Percentiles rank a stretch among this genome's conserved stretches.
Evolutionary conservation across 2,888 invertebrate genomes (phyloP).

Genomic region (Taphrorychus bicolor): DNA sequence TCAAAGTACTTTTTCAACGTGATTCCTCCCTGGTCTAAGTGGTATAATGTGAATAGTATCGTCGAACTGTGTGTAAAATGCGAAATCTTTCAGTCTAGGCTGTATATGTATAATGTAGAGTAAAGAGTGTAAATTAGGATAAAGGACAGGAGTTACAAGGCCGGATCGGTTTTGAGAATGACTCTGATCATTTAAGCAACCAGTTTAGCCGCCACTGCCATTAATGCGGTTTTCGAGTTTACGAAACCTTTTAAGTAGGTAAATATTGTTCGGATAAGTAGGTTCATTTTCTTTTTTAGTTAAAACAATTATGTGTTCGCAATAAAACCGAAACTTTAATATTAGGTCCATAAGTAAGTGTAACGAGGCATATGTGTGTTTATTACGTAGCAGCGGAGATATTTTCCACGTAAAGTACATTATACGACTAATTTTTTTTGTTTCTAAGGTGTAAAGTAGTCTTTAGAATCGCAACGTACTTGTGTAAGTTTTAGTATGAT

Average conservation of each 20-base stretch:
- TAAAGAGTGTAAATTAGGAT: slow-evolving; percentile 45
- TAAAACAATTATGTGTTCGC: slow-evolving; percentile 43
- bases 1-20: too few species aligned
- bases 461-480: not conserved
- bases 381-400: slow-evolving; percentile 1
- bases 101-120: slow-evolving; percentile 55
- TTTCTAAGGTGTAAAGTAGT: not conserved
- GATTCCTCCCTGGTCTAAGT: not conserved
- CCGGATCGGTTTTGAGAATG: slow-evolving; percentile 41
- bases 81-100: slow-evolving; percentile 43
- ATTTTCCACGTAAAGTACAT: not conserved
- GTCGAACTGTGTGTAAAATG: not conserved
- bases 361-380: slow-evolving; percentile 30
- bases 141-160: slow-evolving; percentile 35
- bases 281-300: slow-evolving; percentile 42
- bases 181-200: slow-evolving; percentile 53
- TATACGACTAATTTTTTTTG: not conserved
- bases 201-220: slow-evolving; percentile 56
- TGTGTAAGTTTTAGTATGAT: too few species aligned
- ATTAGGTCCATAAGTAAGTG: slow-evolving; percentile 11
- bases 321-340: slow-evolving; percentile 28
- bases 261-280: slow-evolving; percentile 33
- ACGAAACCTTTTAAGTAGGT: slow-evolving; percentile 47
- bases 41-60: not conserved
- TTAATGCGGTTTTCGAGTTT: slow-evolving; percentile 53